These are phyloP conservation scores for Siphamia tubifer DNA, from an alignment of 2,113 vertebrate genomes.

Conservation along the genomic window DNA sequence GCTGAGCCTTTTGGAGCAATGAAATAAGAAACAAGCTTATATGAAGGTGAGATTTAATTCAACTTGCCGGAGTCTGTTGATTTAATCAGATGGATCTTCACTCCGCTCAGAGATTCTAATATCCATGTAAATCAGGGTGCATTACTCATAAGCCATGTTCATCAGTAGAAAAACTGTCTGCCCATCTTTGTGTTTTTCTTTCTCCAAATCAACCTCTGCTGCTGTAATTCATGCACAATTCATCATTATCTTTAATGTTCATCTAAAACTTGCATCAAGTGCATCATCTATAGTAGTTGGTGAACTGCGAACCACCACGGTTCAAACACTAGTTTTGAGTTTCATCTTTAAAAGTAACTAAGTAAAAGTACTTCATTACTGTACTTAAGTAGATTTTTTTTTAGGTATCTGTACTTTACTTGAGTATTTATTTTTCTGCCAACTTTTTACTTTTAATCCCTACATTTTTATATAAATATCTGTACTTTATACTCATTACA, in stretches of 20 bases:
- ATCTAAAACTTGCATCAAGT: neutral
- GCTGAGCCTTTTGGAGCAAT: neutral
- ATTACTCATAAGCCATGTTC: slow-evolving; percentile 34
- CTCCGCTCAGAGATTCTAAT: slow-evolving; percentile 23
- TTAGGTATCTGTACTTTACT: no score
- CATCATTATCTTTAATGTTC: neutral
- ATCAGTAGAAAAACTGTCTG: neutral
- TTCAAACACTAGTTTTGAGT: no score
- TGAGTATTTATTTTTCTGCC: no score
- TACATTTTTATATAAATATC: no score
- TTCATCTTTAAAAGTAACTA: no score
- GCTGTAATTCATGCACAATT: neutral
- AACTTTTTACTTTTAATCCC: no score
- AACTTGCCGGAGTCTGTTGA: neutral
- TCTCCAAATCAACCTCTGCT: neutral
- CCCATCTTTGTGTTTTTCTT: neutral
- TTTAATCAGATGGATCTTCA: slow-evolving; percentile 40
- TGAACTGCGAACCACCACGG: no score
- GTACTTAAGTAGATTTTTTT: no score
- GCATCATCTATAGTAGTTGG: no score
- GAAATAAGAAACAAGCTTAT: slow-evolving; percentile 6
- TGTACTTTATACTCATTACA: no score
- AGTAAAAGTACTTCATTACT: no score
- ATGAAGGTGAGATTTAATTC: slow-evolving; percentile 36
- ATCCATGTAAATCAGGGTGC: slow-evolving; percentile 43